These are phyloP conservation scores for Pheosia gnoma DNA, from an alignment of 2,888 invertebrate genomes.

Conservation along the genomic window DNA sequence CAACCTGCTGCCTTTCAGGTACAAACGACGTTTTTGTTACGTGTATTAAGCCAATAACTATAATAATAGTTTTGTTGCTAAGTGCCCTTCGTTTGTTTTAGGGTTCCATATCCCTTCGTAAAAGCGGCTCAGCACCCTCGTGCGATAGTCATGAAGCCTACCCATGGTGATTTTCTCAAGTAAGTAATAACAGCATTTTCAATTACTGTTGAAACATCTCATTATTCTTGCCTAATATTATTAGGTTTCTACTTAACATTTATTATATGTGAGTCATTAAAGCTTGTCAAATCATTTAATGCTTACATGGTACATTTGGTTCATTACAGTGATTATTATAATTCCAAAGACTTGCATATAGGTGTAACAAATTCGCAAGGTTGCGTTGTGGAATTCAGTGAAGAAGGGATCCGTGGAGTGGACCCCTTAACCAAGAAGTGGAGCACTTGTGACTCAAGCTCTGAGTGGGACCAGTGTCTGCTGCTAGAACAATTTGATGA, in stretches of 20 bases:
- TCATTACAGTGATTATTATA: constrained; percentile 89
- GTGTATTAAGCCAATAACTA: constrained; percentile 11
- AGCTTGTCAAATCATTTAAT: constrained; percentile 18
- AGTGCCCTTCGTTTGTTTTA: constrained; percentile 71
- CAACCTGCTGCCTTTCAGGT: constrained; percentile 91
- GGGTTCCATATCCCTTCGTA: constrained; percentile 94
- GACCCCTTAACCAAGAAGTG: constrained; percentile 87
- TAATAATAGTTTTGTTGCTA: constrained; percentile 67
- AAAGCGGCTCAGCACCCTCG: constrained; percentile 92
- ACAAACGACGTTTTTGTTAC: constrained; percentile 37
- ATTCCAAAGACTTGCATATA: constrained; percentile 94
- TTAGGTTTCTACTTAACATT: background rate
- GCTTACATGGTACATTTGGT: constrained; percentile 19
- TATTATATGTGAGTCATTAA: constrained; percentile 22
- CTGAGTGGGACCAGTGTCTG: constrained; percentile 88
- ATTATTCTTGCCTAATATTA: background rate
- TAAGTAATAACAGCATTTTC: constrained; percentile 65
- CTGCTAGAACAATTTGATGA: constrained; percentile 87
- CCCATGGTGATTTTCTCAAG: constrained; percentile 94
- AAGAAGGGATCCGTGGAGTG: constrained; percentile 86
- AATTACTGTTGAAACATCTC: constrained; percentile 1
- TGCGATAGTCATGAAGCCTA: constrained; percentile 93
- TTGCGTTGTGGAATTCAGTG: constrained; percentile 93
- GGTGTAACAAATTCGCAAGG: constrained; percentile 93
- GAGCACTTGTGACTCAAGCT: constrained; percentile 79